Evolutionary conservation across 2,113 vertebrate genomes (phyloP), one percentile per base, ranked within the genome.

Genomic region (Synchiropus splendidus): DNA sequence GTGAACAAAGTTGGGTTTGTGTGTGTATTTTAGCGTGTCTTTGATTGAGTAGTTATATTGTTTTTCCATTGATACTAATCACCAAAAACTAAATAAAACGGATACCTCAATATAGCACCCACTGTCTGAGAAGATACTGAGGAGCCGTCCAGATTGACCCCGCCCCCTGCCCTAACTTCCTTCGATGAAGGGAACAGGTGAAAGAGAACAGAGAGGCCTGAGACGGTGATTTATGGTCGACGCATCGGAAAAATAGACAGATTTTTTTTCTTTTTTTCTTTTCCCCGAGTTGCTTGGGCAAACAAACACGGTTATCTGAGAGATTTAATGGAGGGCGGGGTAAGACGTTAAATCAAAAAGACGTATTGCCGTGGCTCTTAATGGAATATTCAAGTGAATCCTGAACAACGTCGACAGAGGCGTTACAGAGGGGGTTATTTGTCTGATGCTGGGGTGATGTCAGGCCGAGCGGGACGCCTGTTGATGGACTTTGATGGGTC

Each of bases 331-430:
- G 61, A 68, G 63, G 42, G 12, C 5, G 54, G 53, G 64, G 64
- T 64, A 74, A 72, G 76, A 78, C 56, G 64, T 51, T 61, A 62
- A 56, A 74, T 74, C 51, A 66, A 74, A 66, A 71, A 71, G 66
- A 72, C 64, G 58, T 51, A 60, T 60, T 56, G 66, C 57, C 16
- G 49, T 59, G 32, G 31, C 52, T 39, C n/a, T 61, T 78, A 77
- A 78, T 77, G 71, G 73, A 78, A 75, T 72, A 71, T 70, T 62
- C 74, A 76, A 75, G 67, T 78, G 67, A 70, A 75, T 74, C 61
- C 58, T 67, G 50, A 65, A 61, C 61, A 54, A 40, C 58, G 67
- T 74, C 61, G 75, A 60, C 56, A 68, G 74, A 63, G 70, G 67
- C 74, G 70, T 75, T 72, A 79, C 62, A 27, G 47, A 54, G 48